Conservation (phyloP, 2,888 invertebrate genomes). For the Eilema sororculum region DNA sequence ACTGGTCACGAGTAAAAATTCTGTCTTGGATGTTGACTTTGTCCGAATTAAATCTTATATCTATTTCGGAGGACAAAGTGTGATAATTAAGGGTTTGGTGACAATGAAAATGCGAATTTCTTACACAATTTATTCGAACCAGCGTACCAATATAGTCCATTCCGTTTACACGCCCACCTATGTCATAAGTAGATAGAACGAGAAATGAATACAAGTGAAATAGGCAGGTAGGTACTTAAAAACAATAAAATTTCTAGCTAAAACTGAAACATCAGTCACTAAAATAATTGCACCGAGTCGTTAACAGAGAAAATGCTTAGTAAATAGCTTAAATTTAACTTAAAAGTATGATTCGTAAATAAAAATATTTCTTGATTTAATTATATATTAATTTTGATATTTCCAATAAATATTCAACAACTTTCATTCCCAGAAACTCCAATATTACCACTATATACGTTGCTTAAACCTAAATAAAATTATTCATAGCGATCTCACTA, state of each 20-base stretch:
- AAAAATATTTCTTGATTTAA: slow-evolving; percentile 62
- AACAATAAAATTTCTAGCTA: slow-evolving; percentile 57
- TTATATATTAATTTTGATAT: slow-evolving; percentile 73
- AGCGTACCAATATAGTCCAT: slow-evolving; percentile 68
- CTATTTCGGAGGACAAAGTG: neutral
- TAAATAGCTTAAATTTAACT: slow-evolving; percentile 59
- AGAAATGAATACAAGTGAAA: slow-evolving; percentile 59
- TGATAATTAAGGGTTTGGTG: neutral
- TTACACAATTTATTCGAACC: slow-evolving; percentile 76
- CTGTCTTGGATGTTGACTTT: no score
- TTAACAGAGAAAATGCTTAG: slow-evolving; percentile 76
- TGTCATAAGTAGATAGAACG: slow-evolving; percentile 63
- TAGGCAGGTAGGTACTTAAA: slow-evolving; percentile 50
- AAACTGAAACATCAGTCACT: slow-evolving; percentile 67
- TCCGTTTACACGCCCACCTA: slow-evolving; percentile 57
- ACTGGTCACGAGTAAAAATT: no score
- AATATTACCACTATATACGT: slow-evolving; percentile 44
- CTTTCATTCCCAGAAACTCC: slow-evolving; percentile 53
- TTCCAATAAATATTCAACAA: slow-evolving; percentile 69
- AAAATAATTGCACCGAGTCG: slow-evolving; percentile 80
- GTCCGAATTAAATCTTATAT: neutral
- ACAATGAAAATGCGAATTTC: slow-evolving; percentile 57
- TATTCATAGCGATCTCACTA: slow-evolving; percentile 71
- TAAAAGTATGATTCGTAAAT: slow-evolving; percentile 58
- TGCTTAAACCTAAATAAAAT: slow-evolving; percentile 69